Base-by-base conservation (phyloP, 2,113 vertebrate genomes). In the Chionomys nivalis region DNA sequence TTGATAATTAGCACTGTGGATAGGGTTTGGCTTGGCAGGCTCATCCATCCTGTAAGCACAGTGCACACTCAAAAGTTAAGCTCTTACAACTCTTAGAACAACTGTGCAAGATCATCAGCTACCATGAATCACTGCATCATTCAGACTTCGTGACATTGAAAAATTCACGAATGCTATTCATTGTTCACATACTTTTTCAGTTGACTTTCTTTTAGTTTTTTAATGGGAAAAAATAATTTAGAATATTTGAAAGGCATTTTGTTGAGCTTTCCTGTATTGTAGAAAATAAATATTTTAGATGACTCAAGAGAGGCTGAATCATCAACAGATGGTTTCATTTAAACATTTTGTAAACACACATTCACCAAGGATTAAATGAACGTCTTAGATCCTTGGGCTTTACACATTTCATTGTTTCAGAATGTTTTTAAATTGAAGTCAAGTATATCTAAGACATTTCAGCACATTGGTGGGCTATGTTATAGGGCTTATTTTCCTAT, bases 251-350 rank as follows among this genome's bases (percentile, higher is more conserved):
- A 68, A 77, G 26, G 31, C 1, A 55, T 89, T 94, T 96, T 79
- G 16, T 93, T 91, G 44, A 73, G 5, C 24, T 42, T 82, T 61
- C 49, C 42, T 76, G 1, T 70, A 47, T 21, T 93, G 33, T 70
- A 85, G 9, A 72, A 76, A 90, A 36, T 28, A 93, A 93, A 68
- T 58, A 87, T 36, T 58, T 85, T 77, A 73, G 66, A 42, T 87
- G 82, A 96, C 47, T 94, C n/a, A 63, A 49, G 13, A 68, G 42
- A 58, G 49, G 87, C 52, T 94, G 92, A 91, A 2, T 91, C 97
- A 97, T 89, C 75, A 94, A 89, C 96, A 97, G 88, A 97, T 88
- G 94, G 78, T 94, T 97, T 90, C 68, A 72, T n/a, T 96, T 93
- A 92, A 95, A 75, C 1, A 36, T 87, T 92, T 90, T 90, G 76